Base-by-base conservation (phyloP, 2,888 invertebrate species). In the Caenorhabditis japonica region DNA sequence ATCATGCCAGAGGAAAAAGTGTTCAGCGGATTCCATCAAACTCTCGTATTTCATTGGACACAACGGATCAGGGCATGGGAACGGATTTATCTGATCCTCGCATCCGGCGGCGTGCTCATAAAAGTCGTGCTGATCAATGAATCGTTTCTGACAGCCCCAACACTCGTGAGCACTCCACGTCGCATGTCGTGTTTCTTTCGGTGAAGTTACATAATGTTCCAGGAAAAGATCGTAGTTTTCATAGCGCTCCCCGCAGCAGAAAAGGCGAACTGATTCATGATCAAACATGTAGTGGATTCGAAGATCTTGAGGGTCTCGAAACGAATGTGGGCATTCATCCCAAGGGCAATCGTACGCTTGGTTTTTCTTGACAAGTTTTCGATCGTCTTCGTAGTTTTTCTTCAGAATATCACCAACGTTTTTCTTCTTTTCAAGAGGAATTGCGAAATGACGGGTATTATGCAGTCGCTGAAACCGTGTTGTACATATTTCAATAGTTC, bases 281-380 rank as follows among this genome's bases (percentile, higher is more conserved):
- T 64, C 56, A 23, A 64, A 64, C 64, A 64, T 64, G 49, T 64
- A 64, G 34, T 64, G 64, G 33, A 64, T 64, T 33, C 64, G 17
- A 55, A 64, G 55, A 17, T 64, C 64, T n/a, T 64, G 64, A 5
- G 64, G 64, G 15, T 64, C 64, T 33, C 49, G 64, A 15, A 64
- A 64, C n/a, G 64, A 55, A 10, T 49, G 47, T 1, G 46, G 47
- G 39, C 64, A 64, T 2, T 56, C 64, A 1, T 39, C 23, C 55
- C 56, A 64, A 4, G 5, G 34, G 49, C 64, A 64, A 8, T 55
- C 34, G 27, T 34, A 64, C 17, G 64, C 55, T 41, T 64, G 64
- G 19, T 64, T 64, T 36, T 39, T 47, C 23, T 64, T 64, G 13
- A 56, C 15, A 4, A 64, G 34, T 10, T 64, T 64, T 17, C 34